phyloP scores from a whole-genome alignment of 2,797 vertebrate species.

The Cuculus canorus region DNA sequence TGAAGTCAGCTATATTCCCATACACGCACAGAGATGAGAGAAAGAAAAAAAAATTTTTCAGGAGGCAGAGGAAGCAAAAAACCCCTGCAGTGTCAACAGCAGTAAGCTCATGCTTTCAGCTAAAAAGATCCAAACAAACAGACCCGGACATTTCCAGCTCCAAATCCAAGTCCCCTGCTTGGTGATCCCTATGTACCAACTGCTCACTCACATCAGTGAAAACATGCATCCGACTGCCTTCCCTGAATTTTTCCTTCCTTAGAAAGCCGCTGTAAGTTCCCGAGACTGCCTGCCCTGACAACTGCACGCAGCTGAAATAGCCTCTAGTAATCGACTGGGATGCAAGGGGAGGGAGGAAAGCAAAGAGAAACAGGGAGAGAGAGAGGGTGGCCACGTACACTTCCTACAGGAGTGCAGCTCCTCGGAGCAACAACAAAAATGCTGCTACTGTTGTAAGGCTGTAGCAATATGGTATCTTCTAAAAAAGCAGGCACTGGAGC shows the following conservation, averaged over 20 bases:
- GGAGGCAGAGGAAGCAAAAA: neutral
- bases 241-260: constrained; percentile 70
- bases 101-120: constrained; percentile 73
- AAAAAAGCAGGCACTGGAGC: constrained; percentile 37
- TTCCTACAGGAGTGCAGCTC: constrained; percentile 45
- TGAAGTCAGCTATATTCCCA: constrained; percentile 81
- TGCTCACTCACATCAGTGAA: constrained; percentile 68
- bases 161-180: constrained; percentile 49
- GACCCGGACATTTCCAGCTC: neutral
- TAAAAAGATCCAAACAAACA: constrained; percentile 70
- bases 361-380: neutral
- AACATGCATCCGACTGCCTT: constrained; percentile 76
- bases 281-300: constrained; percentile 73
- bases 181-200: constrained; percentile 63
- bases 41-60: neutral
- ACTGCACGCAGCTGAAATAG: constrained; percentile 55
- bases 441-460: constrained; percentile 58
- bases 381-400: neutral
- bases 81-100: constrained; percentile 57
- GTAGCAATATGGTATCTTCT: constrained; percentile 65
- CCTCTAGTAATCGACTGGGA: constrained; percentile 9
- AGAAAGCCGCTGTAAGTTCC: constrained; percentile 64
- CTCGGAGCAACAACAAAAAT: constrained; percentile 44
- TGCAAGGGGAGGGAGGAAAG: constrained; percentile 27
- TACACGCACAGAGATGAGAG: neutral